Conservation (phyloP, 2,113 vertebrate genomes). For the Thunnus thynnus region DNA sequence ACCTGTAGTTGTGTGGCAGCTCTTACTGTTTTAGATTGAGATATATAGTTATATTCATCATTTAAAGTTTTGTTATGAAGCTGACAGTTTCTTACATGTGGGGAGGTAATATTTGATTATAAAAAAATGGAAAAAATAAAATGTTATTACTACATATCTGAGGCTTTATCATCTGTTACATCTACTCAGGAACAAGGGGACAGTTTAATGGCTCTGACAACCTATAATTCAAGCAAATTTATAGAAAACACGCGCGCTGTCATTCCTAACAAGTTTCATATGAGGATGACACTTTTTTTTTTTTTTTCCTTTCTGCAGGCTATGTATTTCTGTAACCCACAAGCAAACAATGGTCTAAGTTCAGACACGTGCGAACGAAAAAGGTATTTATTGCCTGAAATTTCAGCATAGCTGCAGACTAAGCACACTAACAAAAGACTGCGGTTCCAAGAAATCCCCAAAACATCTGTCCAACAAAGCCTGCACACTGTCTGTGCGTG, state of each 20-base stretch:
- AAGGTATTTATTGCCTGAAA: slow-evolving; percentile 33
- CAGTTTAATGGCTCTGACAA: slow-evolving; percentile 6
- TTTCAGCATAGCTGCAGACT: slow-evolving; percentile 15
- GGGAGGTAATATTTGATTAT: too few relatives aligned
- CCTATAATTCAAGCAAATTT: neutral
- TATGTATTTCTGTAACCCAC: slow-evolving; percentile 18
- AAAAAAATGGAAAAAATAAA: neutral
- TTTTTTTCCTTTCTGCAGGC: slow-evolving; percentile 17
- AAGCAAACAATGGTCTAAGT: slow-evolving; percentile 27
- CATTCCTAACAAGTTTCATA: neutral
- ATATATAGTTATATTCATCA: neutral
- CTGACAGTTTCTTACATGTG: neutral
- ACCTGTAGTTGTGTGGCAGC: too few relatives aligned
- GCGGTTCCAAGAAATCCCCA: neutral
- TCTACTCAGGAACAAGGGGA: neutral
- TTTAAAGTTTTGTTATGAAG: neutral
- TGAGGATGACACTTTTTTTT: neutral
- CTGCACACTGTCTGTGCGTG: slow-evolving; percentile 34
- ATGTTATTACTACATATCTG: neutral
- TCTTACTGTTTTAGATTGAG: neutral
- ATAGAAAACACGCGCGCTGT: neutral
- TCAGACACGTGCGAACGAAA: slow-evolving; percentile 50
- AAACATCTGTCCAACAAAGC: slow-evolving; percentile 59
- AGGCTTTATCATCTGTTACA: too few relatives aligned
- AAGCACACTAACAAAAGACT: slow-evolving; percentile 44